Evolutionary conservation across 92 coral and sea anemone species (phyloP).

Genomic region (Porites evermanni): DNA sequence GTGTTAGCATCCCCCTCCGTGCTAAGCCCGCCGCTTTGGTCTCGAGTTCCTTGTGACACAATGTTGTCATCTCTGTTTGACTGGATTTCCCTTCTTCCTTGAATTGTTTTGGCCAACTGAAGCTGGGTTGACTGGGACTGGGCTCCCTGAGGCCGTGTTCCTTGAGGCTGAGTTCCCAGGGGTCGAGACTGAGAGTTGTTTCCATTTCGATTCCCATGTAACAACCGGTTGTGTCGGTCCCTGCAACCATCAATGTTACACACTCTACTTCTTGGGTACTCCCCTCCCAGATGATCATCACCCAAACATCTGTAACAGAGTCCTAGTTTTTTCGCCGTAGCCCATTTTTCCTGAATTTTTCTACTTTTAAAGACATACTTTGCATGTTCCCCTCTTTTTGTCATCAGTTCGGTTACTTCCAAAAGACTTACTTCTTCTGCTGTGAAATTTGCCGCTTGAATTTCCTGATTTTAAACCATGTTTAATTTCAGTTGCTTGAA

Average conservation of each 20-base stretch:
- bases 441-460: constrained; percentile 11
- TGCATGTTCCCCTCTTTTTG: constrained; percentile 9
- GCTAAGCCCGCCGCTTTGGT: constrained; percentile 1
- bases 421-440: constrained; percentile 15
- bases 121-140: constrained; percentile 25
- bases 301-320: constrained; percentile 34
- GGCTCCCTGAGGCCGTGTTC: background rate
- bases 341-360: background rate
- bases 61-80: background rate
- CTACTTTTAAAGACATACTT: constrained; percentile 22
- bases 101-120: background rate
- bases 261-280: too few relatives aligned
- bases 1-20: constrained; percentile 52
- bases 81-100: background rate
- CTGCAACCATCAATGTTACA: too few relatives aligned
- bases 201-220: too few relatives aligned
- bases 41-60: constrained; percentile 12
- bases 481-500: constrained; percentile 33
- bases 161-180: too few relatives aligned
- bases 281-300: constrained; percentile 29
- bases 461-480: constrained; percentile 30
- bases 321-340: too few relatives aligned
- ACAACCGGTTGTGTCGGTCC: too few relatives aligned
- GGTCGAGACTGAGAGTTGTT: too few relatives aligned
- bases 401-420: constrained; percentile 4